Base-by-base conservation (phyloP, 1,140 invertebrate genomes). In the Pseudomyrmex gracilis region DNA sequence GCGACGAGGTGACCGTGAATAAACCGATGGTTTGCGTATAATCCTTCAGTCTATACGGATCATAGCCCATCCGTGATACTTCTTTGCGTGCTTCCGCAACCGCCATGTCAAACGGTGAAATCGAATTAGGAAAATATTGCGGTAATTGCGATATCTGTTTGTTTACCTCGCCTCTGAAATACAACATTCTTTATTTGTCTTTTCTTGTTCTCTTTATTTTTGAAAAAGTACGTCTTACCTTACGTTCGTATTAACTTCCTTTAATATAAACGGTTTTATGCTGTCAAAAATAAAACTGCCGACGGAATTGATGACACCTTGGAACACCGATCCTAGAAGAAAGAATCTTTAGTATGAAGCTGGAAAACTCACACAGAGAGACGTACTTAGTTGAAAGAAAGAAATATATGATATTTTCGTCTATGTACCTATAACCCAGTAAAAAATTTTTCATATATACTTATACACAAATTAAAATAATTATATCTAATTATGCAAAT, bases 201-300 rank as follows among this genome's bases (percentile, higher is more conserved):
- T 22, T 20, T 66, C 7, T 60, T 80, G 45, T 43, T 71, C 43
- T 17, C 4, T 58, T 4, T 61, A 61, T 20, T 7, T 73, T 73
- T 73, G 9, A 10, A 20, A n/a, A 22, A 2, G 22, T 51, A 17
- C 5, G 17, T 73, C 10, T 7, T 91, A 94, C 91, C 95, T 92
- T 3, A 96, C 89, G 85, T 95, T 95, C 12, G 95, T 95, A 88
- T 98, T 97, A 0, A 97, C 96, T 92, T 98, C 96, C 83, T 95
- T 95, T 5, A 98, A 93, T 85, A 98, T 96, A 77, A 97, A 97
- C 0, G 97, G 97, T 90, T 98, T 98, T 77, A 98, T 97, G 13
- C 96, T 97, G 88, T 98, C 97, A 87, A 98, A 98, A 0, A 98
- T 94, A 61, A 97, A 96, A n/a, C 95, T 95, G 0, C 97, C 97